phyloP scores from a whole-genome alignment of 2,888 invertebrate genomes.

The Invenusta paracnida region DNA sequence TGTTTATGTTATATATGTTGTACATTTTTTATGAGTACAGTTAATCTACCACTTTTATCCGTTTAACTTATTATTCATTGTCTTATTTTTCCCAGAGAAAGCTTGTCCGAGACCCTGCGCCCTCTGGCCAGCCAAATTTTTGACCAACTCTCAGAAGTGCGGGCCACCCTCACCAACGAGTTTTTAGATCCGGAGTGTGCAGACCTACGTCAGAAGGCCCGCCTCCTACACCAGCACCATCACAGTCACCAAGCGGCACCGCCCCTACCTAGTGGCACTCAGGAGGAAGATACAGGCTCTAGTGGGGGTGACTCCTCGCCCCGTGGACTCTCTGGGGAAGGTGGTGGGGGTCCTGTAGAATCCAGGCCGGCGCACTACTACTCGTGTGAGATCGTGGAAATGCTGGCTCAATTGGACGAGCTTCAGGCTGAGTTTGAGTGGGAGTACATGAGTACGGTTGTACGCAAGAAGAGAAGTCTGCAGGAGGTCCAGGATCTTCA shows the following conservation, averaged over 20 bases:
- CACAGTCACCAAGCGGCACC: neutral
- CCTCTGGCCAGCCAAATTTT: neutral
- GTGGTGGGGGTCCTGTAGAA: neutral
- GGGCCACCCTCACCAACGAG: neutral
- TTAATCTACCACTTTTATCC: neutral
- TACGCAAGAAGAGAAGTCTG: constrained; percentile 62
- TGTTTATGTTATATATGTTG: neutral
- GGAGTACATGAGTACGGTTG: constrained; percentile 96
- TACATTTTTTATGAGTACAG: neutral
- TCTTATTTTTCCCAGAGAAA: too few relatives aligned
- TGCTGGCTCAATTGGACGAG: constrained; percentile 75
- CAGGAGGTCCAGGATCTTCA: constrained; percentile 2
- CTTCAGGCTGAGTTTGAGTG: constrained; percentile 95
- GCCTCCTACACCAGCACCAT: too few relatives aligned
- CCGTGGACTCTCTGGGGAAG: neutral
- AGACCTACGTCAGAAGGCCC: neutral
- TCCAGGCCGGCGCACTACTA: neutral
- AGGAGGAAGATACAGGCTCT: neutral
- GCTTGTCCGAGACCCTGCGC: neutral
- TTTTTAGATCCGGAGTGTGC: neutral
- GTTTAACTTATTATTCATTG: too few relatives aligned
- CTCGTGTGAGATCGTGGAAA: constrained; percentile 55
- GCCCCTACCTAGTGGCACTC: neutral
- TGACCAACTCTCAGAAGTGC: neutral
- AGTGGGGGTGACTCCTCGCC: neutral